Conservation (phyloP, 2,888 invertebrate genomes). For the Acheta domesticus region DNA sequence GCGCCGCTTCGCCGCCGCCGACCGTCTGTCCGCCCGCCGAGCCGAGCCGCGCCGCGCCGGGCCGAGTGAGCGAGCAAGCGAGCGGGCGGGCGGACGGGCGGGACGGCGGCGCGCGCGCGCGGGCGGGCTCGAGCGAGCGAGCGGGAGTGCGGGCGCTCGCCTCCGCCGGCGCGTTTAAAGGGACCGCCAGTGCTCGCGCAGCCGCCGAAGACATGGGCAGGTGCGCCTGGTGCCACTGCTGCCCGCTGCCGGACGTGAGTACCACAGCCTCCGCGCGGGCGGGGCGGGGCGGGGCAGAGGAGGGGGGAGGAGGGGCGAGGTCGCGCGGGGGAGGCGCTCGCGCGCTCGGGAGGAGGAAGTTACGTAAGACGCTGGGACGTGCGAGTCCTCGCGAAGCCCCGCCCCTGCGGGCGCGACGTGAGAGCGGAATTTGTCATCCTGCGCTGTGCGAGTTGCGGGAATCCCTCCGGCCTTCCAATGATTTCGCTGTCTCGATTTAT, state of each 20-base stretch:
- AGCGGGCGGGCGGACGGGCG: not conserved
- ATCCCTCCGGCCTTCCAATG: no score
- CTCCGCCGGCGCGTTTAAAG: not conserved
- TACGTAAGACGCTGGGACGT: no score
- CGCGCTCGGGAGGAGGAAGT: no score
- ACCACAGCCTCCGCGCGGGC: not conserved
- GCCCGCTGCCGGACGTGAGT: slow-evolving; percentile 19
- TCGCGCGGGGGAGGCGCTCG: no score
- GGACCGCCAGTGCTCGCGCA: not conserved
- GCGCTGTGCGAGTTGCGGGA: no score
- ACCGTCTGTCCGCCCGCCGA: not conserved
- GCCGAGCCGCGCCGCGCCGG: not conserved
- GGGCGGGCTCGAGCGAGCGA: not conserved
- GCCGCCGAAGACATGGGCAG: slow-evolving; percentile 21
- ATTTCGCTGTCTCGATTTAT: no score
- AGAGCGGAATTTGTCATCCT: no score
- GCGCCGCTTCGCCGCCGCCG: not conserved
- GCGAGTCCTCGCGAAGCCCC: no score
- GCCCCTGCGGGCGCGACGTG: no score
- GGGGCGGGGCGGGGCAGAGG: no score
- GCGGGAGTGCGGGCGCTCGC: not conserved
- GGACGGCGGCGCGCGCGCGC: not conserved
- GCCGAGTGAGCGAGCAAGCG: not conserved
- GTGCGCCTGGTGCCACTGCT: slow-evolving; percentile 21
- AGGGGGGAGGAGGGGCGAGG: no score